These are phyloP conservation scores for Melinaea menophilus DNA, from an alignment of 2,888 invertebrate genomes.

Conservation along the genomic window DNA sequence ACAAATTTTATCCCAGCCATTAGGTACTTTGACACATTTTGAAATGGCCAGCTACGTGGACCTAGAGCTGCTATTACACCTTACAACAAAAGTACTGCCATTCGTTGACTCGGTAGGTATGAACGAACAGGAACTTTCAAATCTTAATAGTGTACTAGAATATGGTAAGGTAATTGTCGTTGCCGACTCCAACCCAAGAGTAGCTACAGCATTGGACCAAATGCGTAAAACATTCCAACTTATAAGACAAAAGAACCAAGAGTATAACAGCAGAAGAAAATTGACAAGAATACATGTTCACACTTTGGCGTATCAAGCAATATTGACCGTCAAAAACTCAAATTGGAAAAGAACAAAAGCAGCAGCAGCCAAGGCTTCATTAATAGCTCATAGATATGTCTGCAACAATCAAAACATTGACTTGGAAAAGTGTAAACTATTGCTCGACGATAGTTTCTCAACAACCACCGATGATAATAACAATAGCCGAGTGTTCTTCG, in stretches of 20 bases:
- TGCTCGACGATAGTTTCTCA: conserved; percentile 90
- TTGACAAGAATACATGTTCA: conserved; percentile 89
- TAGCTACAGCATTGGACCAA: conserved; percentile 88
- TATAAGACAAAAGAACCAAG: conserved; percentile 64
- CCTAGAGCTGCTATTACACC: conserved; percentile 80
- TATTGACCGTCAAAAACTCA: conserved; percentile 82
- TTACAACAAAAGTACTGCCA: conserved; percentile 83
- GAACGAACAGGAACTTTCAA: conserved; percentile 92
- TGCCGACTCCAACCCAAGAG: conserved; percentile 87
- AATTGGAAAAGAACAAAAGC: conserved; percentile 87
- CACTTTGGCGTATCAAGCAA: conserved; percentile 91
- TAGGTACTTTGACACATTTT: conserved; percentile 84
- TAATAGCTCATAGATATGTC: conserved; percentile 90
- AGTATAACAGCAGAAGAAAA: conserved; percentile 69
- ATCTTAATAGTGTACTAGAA: conserved; percentile 83
- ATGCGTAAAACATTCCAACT: conserved; percentile 83
- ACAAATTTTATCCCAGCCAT: conserved; percentile 80
- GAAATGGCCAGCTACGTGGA: conserved; percentile 93
- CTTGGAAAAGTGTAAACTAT: conserved; percentile 71
- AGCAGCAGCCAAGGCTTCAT: conserved; percentile 89
- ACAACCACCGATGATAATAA: conserved; percentile 79
- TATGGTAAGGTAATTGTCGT: conserved; percentile 84
- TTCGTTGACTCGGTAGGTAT: conserved; percentile 90
- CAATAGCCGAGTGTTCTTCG: conserved; percentile 79
- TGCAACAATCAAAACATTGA: conserved; percentile 82